phyloP scores from a whole-genome alignment of 2,888 invertebrate species.

The Archips crataeganus region DNA sequence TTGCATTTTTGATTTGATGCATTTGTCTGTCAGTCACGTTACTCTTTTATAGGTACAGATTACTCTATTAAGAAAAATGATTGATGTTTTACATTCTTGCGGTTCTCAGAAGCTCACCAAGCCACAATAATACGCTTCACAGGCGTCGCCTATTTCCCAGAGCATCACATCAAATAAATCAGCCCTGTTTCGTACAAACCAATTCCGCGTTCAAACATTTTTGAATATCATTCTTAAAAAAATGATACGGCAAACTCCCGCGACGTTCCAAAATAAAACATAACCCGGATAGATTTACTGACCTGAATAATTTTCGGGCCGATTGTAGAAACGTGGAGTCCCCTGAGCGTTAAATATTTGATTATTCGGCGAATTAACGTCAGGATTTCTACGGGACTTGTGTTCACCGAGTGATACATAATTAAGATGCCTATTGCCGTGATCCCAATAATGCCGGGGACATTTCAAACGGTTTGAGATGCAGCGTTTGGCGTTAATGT shows the following conservation, averaged over 20 bases:
- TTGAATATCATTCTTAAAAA: conserved; percentile 27
- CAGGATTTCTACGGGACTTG: conserved; percentile 32
- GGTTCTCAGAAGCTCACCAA: background rate
- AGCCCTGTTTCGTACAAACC: conserved; percentile 11
- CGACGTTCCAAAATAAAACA: conserved; percentile 41
- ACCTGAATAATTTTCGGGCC: conserved; percentile 48
- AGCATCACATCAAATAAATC: conserved; percentile 29
- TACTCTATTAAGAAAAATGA: background rate
- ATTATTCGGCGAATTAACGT: conserved; percentile 45
- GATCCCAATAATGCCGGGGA: conserved; percentile 7
- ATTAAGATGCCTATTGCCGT: conserved; percentile 32
- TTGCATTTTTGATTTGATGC: too few relatives aligned
- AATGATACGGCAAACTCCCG: conserved; percentile 19
- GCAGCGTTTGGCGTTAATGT: background rate
- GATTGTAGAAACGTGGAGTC: conserved; percentile 45
- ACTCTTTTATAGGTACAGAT: too few relatives aligned
- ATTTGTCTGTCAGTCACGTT: too few relatives aligned
- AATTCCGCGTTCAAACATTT: conserved; percentile 27
- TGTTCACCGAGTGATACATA: conserved; percentile 25
- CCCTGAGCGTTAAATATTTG: conserved; percentile 45
- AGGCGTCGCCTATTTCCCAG: conserved; percentile 1
- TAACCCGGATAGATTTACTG: conserved; percentile 45
- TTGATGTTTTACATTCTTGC: background rate
- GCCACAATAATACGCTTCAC: conserved; percentile 13
- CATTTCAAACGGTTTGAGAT: background rate